Evolutionary conservation across 2,113 vertebrate genomes (phyloP).

Genomic region (Penelope pileata): DNA sequence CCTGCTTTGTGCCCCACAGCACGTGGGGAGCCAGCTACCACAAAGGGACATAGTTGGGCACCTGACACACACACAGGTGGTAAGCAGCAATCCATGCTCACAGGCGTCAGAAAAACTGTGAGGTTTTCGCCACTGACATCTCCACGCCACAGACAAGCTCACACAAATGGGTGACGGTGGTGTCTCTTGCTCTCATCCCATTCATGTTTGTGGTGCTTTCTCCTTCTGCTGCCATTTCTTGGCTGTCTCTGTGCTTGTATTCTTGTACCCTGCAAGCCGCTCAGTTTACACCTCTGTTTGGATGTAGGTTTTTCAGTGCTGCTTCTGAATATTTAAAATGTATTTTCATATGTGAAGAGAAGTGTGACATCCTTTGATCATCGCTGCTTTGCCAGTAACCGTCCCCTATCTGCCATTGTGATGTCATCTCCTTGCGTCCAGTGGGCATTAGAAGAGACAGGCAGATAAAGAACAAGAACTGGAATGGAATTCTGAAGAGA

Average conservation of each 20-base stretch:
- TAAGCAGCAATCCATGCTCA: not conserved
- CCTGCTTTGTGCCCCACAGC: not conserved
- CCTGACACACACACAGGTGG: accelerated
- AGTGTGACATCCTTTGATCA: conserved; percentile 5
- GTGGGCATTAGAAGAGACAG: not conserved
- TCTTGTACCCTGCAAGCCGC: not conserved
- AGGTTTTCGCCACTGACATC: not conserved
- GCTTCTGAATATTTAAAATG: conserved; percentile 6
- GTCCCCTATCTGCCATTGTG: not conserved
- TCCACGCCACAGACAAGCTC: not conserved
- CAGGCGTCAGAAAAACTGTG: not conserved
- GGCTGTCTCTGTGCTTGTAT: not conserved
- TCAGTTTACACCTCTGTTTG: not conserved
- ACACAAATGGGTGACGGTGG: not conserved
- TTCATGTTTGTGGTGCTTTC: not conserved
- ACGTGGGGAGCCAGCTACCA: not conserved
- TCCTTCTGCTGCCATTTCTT: not conserved
- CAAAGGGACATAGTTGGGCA: not conserved
- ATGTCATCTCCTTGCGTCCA: not conserved
- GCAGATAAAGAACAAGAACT: not conserved
- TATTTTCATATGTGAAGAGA: not conserved
- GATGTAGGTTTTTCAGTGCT: not conserved
- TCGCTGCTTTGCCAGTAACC: not conserved
- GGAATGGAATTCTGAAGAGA: not conserved
- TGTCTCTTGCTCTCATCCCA: not conserved